A percentile compares a stretch with the other conserved stretches of the same genome.
These are phyloP conservation scores for Pachypanchax playfairii DNA, from an alignment of 2,113 vertebrate species.

Conservation along the genomic window DNA sequence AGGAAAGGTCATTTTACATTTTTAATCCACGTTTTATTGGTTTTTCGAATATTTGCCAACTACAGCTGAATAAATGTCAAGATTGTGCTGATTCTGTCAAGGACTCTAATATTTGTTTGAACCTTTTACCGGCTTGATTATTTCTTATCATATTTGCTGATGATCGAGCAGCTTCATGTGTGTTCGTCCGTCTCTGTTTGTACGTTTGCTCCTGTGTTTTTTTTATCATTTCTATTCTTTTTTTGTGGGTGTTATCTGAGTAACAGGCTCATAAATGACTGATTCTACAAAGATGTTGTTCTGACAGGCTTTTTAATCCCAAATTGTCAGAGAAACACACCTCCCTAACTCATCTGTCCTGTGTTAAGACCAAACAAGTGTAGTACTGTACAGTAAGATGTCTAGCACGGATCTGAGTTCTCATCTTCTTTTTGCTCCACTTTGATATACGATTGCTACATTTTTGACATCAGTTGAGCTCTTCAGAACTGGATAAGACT, in stretches of 20 bases:
- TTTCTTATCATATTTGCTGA: too few relatives aligned
- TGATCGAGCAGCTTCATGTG: not conserved
- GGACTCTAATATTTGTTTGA: too few relatives aligned
- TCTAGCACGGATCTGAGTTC: slow-evolving; percentile 41
- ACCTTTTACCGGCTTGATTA: too few relatives aligned
- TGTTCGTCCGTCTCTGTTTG: not conserved
- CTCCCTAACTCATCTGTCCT: slow-evolving; percentile 56
- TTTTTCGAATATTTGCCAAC: too few relatives aligned
- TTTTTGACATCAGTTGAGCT: slow-evolving; percentile 42
- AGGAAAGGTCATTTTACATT: too few relatives aligned
- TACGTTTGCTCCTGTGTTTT: slow-evolving; percentile 9
- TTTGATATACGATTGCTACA: slow-evolving; percentile 37
- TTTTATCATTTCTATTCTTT: not conserved
- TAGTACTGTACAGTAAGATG: slow-evolving; percentile 21
- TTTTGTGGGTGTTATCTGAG: slow-evolving; percentile 33
- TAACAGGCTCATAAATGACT: slow-evolving; percentile 48
- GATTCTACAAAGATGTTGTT: slow-evolving; percentile 22
- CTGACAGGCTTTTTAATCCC: slow-evolving; percentile 61
- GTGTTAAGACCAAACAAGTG: slow-evolving; percentile 46
- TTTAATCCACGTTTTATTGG: too few relatives aligned
- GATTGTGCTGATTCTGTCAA: too few relatives aligned
- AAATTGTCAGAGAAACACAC: slow-evolving; percentile 54
- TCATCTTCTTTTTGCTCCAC: slow-evolving; percentile 18
- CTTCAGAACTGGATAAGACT: slow-evolving; percentile 38
- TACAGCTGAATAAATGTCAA: too few relatives aligned